Base-by-base conservation (phyloP, 2,888 invertebrate species). In the Pheosia tremula region DNA sequence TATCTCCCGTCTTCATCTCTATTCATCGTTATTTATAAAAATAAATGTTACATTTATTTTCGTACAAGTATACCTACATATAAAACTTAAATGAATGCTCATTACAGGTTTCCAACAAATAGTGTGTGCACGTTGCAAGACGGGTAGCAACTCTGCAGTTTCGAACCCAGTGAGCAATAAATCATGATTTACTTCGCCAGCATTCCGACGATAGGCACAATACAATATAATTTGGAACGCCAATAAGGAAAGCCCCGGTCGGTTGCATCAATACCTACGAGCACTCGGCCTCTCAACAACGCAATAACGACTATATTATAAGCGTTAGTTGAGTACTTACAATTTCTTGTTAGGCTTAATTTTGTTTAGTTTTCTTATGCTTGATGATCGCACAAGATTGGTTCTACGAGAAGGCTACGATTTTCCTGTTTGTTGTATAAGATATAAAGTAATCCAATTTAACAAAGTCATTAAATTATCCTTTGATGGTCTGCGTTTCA, bases 171-270 rank as follows among this genome's bases (percentile, higher is more conserved):
- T 55, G 60, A 66, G 64, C 65, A 64, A 73, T 77, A 69, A 75
- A 73, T 73, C 69, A 67, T 68, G 69, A 69, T 75, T 72, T 72
- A 74, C 67, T 63, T 61, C 56, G 60, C 63, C 62, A 68, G 73
- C 66, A 69, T 69, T 60, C 64, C 57, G 57, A 55, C 41, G 61
- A 61, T 47, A 62, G 65, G 66, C 63, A 69, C 68, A 63, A 64
- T 67, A 69, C 68, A 63, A 64, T 67, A 65, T 69, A 62, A 71
- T 76, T 75, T 70, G 72, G 75, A 67, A 53, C 74, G 62, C 69
- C 67, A 74, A 77, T 74, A 77, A 77, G 75, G 74, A 76, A 77
- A 66, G 56, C 61, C 54, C 36, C 13, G 49, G 54, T 55, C 47
- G 24, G 58, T 64, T 76, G 60, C 74, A 71, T 67, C 63, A 67